phyloP scores from a whole-genome alignment of 2,888 invertebrate species.

The Oxyscelio sp. region DNA sequence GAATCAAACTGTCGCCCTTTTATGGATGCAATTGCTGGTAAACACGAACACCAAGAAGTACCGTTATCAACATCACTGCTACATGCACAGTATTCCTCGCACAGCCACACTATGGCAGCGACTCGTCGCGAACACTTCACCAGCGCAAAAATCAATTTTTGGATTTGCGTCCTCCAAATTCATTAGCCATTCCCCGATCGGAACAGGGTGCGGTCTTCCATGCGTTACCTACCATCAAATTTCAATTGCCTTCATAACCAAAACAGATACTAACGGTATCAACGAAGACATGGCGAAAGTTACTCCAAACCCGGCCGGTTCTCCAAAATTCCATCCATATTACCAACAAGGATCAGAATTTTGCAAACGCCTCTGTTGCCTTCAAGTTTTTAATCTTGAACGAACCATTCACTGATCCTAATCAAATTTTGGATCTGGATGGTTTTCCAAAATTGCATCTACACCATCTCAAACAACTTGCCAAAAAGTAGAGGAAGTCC shows the following conservation, averaged over 20 bases:
- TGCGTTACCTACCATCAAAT: no score
- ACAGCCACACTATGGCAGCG: not conserved
- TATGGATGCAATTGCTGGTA: conserved; percentile 72
- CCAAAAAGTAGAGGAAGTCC: no score
- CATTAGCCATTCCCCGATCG: conserved; percentile 28
- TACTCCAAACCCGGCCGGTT: no score
- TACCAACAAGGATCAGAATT: no score
- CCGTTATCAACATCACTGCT: conserved; percentile 59
- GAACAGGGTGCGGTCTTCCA: conserved; percentile 20
- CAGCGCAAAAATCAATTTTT: conserved; percentile 47
- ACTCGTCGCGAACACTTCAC: conserved; percentile 17
- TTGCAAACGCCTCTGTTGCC: no score
- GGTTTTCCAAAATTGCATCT: not conserved
- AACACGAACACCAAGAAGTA: conserved; percentile 56
- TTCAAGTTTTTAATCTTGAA: no score
- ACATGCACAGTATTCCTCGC: conserved; percentile 1
- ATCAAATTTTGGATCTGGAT: not conserved
- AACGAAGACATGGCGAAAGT: no score
- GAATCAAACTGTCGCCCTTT: conserved; percentile 67
- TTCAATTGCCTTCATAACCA: not conserved
- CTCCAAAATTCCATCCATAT: no score
- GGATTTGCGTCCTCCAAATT: conserved; percentile 32
- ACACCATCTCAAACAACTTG: no score
- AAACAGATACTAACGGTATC: no score
- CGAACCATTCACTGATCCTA: no score